phyloP scores from a whole-genome alignment of 1,140 invertebrate species.

The Lethrus apterus region DNA sequence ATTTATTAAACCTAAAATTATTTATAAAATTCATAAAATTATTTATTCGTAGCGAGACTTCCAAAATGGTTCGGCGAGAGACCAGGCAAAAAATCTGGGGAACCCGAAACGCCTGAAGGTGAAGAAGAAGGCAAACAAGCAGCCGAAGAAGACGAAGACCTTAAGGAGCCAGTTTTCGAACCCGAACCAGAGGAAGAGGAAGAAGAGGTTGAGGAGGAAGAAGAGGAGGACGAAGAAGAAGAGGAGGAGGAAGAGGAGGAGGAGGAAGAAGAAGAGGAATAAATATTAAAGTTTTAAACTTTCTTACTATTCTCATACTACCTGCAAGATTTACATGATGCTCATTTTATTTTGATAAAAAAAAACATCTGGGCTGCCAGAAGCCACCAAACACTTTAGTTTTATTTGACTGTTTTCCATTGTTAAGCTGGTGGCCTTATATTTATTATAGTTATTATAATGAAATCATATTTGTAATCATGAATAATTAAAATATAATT shows the following conservation, averaged over 20 bases:
- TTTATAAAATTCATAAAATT: neutral
- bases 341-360: too few relatives aligned
- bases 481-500: neutral
- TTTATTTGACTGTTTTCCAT: too few relatives aligned
- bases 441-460: too few relatives aligned
- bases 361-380: too few relatives aligned
- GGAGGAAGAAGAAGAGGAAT: constrained; percentile 58
- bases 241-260: constrained; percentile 67
- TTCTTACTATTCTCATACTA: too few relatives aligned
- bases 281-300: too few relatives aligned
- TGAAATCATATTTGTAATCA: constrained; percentile 27
- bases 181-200: constrained; percentile 67
- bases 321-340: too few relatives aligned
- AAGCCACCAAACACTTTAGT: too few relatives aligned
- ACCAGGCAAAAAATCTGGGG: constrained; percentile 83
- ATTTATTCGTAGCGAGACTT: constrained; percentile 61
- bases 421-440: too few relatives aligned
- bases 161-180: constrained; percentile 56
- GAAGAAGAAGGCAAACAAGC: constrained; percentile 75
- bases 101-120: constrained; percentile 79
- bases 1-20: neutral
- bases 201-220: constrained; percentile 60
- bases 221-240: constrained; percentile 54
- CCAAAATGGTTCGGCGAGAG: constrained; percentile 92
- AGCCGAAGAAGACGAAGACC: constrained; percentile 60